These are phyloP conservation scores for Ceratina japonica DNA, from an alignment of 1,140 invertebrate genomes.

Conservation along the genomic window DNA sequence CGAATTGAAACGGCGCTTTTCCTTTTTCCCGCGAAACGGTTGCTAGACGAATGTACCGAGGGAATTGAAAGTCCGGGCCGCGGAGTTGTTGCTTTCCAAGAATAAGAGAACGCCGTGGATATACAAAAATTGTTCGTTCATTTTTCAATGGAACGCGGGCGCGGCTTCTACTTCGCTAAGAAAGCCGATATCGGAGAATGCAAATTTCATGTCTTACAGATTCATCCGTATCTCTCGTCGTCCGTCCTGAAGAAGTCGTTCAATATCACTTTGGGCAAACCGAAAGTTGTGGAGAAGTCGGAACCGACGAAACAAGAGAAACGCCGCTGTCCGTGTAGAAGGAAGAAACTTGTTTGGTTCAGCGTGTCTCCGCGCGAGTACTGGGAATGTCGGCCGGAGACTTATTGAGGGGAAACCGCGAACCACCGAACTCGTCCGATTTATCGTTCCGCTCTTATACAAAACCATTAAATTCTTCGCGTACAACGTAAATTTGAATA, in stretches of 20 bases:
- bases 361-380: slow-evolving; percentile 1
- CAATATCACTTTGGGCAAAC: slow-evolving; percentile 50
- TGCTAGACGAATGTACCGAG: slow-evolving; percentile 26
- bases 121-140: no score
- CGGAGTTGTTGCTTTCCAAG: no score
- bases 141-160: no score
- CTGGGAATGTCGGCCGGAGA: slow-evolving; percentile 23
- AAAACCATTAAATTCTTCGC: no score
- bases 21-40: not conserved
- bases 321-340: not conserved
- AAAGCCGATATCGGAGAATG: no score
- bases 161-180: no score
- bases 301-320: not conserved
- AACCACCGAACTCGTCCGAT: not conserved
- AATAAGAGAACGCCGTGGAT: no score
- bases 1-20: slow-evolving; percentile 35
- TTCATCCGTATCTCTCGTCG: slow-evolving; percentile 52
- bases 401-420: not conserved
- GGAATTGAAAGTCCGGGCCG: not conserved
- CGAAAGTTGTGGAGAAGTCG: not conserved
- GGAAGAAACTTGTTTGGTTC: slow-evolving; percentile 54
- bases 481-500: not conserved
- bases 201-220: slow-evolving; percentile 21
- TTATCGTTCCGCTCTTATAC: no score
- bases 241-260: slow-evolving; percentile 55